Conservation (phyloP, 2,888 invertebrate genomes). For the Neuroscelio doddi region DNA sequence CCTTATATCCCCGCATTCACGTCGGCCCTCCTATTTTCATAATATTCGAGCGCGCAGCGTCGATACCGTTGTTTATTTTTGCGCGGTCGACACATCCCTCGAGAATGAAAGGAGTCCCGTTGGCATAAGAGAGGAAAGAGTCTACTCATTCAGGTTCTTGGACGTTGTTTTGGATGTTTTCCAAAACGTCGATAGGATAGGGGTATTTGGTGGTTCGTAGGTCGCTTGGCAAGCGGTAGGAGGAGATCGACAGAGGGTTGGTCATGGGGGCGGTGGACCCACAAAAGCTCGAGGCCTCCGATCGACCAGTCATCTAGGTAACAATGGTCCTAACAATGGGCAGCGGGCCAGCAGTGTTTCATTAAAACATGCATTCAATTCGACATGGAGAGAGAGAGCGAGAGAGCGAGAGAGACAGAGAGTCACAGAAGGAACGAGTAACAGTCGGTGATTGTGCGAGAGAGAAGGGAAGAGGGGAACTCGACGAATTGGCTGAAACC, state of each 20-base stretch:
- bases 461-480: slow-evolving; percentile 44
- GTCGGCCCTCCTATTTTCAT: slow-evolving; percentile 16
- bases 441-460: slow-evolving; percentile 6
- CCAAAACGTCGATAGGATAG: slow-evolving; percentile 58
- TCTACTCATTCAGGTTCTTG: slow-evolving; percentile 50
- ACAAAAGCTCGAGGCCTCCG: slow-evolving; percentile 64
- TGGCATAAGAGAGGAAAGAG: slow-evolving; percentile 37
- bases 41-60: slow-evolving; percentile 34
- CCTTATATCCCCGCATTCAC: background rate
- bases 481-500: slow-evolving; percentile 67
- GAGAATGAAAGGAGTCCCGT: slow-evolving; percentile 31
- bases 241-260: slow-evolving; percentile 38
- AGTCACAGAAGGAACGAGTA: no score
- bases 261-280: slow-evolving; percentile 45
- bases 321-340: slow-evolving; percentile 68
- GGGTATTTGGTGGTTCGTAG: slow-evolving; percentile 34
- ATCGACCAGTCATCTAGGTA: slow-evolving; percentile 66
- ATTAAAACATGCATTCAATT: slow-evolving; percentile 71
- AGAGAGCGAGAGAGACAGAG: slow-evolving; percentile 8
- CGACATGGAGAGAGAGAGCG: slow-evolving; percentile 52
- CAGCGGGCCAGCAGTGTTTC: slow-evolving; percentile 70
- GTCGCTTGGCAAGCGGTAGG: slow-evolving; percentile 26
- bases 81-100: slow-evolving; percentile 44
- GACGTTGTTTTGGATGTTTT: slow-evolving; percentile 63
- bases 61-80: slow-evolving; percentile 44